Evolutionary conservation across 1,140 invertebrate species (phyloP).

Genomic region (Ostrea edulis): DNA sequence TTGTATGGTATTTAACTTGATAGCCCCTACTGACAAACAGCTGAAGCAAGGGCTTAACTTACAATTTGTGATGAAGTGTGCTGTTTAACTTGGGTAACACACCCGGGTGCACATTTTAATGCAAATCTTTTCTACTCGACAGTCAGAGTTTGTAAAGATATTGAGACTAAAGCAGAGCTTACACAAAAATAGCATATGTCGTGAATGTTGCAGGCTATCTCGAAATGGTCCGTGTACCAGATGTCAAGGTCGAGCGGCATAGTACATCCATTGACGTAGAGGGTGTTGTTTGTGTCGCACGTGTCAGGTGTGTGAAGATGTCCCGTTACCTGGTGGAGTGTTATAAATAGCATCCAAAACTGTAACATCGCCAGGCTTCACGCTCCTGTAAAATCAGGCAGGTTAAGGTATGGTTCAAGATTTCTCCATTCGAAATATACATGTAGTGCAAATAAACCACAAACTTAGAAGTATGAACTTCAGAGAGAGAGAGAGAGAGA

Average conservation of each 20-base stretch:
- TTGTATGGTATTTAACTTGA: too few species aligned
- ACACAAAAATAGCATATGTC: constrained; percentile 23
- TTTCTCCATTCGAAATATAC: too few species aligned
- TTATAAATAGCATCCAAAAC: neutral
- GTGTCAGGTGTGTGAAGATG: neutral
- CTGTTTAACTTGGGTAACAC: too few species aligned
- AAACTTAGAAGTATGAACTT: neutral
- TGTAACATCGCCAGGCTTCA: neutral
- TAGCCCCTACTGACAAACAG: too few species aligned
- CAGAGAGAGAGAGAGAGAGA: constrained; percentile 22
- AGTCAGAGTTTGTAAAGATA: too few species aligned
- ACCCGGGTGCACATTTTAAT: too few species aligned
- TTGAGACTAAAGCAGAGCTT: neutral
- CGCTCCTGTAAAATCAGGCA: neutral
- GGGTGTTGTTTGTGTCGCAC: neutral
- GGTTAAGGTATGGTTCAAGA: neutral
- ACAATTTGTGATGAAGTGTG: too few species aligned
- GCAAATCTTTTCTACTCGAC: too few species aligned
- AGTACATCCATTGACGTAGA: constrained; percentile 5
- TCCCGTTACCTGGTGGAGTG: neutral
- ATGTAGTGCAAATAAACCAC: neutral
- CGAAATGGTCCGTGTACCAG: neutral
- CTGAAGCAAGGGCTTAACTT: too few species aligned
- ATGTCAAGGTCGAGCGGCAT: constrained; percentile 20
- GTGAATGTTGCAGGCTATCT: neutral